These are phyloP conservation scores for Leptopilina boulardi DNA, from an alignment of 1,140 invertebrate genomes.

Conservation along the genomic window DNA sequence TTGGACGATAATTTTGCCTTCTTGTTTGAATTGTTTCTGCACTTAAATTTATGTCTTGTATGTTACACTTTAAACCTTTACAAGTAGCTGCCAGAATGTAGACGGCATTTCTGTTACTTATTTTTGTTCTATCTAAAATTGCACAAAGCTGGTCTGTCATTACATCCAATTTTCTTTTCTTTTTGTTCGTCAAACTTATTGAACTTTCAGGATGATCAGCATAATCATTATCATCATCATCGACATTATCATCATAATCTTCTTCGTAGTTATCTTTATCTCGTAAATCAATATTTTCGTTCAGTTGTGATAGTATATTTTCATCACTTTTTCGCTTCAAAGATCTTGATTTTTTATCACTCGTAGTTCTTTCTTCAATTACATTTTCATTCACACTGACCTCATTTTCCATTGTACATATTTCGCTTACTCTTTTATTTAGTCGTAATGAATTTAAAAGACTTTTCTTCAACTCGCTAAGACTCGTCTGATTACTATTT, in stretches of 20 bases:
- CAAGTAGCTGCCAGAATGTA: conserved; percentile 47
- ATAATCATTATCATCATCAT: conserved; percentile 5
- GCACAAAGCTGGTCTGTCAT: not conserved
- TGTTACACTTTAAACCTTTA: conserved; percentile 40
- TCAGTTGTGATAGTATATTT: no score
- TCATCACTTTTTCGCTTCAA: no score
- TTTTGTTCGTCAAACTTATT: not conserved
- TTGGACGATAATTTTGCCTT: conserved; percentile 37
- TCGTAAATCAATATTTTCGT: no score
- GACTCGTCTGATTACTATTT: no score
- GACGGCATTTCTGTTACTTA: conserved; percentile 45
- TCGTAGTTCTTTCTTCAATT: no score
- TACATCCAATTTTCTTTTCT: not conserved
- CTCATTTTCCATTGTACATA: not conserved
- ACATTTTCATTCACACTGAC: not conserved
- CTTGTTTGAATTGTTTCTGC: conserved; percentile 38
- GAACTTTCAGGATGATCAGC: not conserved
- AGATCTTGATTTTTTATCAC: no score
- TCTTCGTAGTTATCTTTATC: no score
- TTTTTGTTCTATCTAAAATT: conserved; percentile 49
- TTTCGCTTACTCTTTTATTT: not conserved
- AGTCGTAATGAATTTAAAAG: not conserved
- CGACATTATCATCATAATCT: conserved; percentile 10
- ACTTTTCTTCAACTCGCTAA: no score
- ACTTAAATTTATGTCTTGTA: conserved; percentile 38